A percentile compares a stretch with the other conserved stretches of the same genome.
Evolutionary conservation across 2,888 invertebrate genomes (phyloP).

Genomic region (Cynaeus angustus): DNA sequence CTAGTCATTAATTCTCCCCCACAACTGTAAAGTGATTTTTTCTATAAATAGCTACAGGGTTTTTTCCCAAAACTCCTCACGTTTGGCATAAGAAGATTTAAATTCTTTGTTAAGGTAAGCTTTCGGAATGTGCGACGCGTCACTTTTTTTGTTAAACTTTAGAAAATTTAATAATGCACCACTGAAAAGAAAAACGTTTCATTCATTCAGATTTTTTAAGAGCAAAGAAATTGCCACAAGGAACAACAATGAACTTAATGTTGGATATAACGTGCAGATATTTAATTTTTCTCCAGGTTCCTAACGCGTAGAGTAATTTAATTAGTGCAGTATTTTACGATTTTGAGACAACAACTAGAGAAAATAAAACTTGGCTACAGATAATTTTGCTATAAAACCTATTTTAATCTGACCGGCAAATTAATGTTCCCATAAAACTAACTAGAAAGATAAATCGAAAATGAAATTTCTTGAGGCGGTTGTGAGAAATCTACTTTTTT

Average conservation of each 20-base stretch:
- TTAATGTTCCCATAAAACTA: constrained; percentile 27
- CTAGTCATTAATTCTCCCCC: constrained; percentile 27
- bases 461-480: constrained; percentile 9
- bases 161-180: constrained; percentile 1
- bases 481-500: too few species aligned
- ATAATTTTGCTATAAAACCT: constrained; percentile 28
- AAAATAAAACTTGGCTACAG: constrained; percentile 24
- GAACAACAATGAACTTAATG: constrained; percentile 24
- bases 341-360: constrained; percentile 30
- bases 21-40: constrained; percentile 18
- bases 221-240: constrained; percentile 15
- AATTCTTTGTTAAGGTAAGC: background rate
- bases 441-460: background rate
- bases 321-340: constrained; percentile 31
- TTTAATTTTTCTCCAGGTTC: constrained; percentile 19
- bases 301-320: constrained; percentile 15
- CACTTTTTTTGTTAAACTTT: background rate
- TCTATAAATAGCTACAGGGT: background rate
- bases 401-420: constrained; percentile 31
- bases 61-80: background rate
- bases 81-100: background rate
- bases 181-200: background rate
- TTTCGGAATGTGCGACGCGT: background rate
- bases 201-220: constrained; percentile 19
- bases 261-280: constrained; percentile 14